Percentiles rank a stretch among this genome's conserved stretches.
phyloP scores from a whole-genome alignment of 2,113 vertebrate species.

The Butorides virescens region DNA sequence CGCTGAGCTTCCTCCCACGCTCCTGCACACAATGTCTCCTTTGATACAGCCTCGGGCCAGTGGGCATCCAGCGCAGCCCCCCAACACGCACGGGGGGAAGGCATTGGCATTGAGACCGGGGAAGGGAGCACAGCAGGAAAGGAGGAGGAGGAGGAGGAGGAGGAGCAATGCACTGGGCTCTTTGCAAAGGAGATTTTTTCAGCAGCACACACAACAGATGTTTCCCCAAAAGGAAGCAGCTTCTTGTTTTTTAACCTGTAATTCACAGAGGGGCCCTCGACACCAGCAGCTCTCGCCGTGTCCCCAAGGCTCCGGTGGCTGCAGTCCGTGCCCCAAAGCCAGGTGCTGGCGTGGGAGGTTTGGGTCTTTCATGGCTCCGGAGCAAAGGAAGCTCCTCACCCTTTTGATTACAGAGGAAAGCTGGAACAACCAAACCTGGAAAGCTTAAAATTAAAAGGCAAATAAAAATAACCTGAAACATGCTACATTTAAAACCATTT shows the following conservation, averaged over 20 bases:
- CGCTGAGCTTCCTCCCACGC: neutral
- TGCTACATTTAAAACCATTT: neutral
- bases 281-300: fast-evolving
- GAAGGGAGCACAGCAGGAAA: neutral
- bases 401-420: slow-evolving; percentile 9
- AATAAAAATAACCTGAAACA: slow-evolving; percentile 8
- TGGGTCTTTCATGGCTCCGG: neutral
- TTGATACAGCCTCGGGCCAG: neutral
- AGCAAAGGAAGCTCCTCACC: slow-evolving; percentile 29
- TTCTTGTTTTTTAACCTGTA: neutral
- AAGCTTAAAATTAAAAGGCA: neutral
- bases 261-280: neutral
- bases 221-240: neutral
- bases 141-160: neutral
- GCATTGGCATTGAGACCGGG: fast-evolving
- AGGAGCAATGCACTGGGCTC: neutral
- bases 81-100: fast-evolving
- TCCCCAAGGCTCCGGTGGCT: neutral
- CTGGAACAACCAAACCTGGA: neutral
- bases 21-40: neutral
- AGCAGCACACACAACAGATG: neutral
- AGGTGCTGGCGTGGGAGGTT: neutral
- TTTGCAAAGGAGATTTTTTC: neutral
- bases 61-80: neutral
- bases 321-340: neutral